Evolutionary conservation across 2,797 vertebrate species (phyloP).

Genomic region (Parauchenoglanis punctatus): DNA sequence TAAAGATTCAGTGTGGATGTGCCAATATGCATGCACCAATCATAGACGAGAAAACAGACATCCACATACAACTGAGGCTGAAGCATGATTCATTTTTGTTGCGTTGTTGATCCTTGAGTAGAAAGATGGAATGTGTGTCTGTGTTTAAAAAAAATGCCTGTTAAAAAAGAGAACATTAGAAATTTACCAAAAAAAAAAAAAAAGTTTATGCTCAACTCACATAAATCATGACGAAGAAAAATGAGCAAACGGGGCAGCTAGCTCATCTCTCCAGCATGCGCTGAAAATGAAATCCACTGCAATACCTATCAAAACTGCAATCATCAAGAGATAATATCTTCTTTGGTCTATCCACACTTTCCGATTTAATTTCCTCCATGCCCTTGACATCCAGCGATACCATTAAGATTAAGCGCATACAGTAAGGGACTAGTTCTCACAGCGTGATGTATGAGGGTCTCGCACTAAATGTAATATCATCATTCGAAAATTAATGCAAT

Average conservation of each 20-base stretch:
- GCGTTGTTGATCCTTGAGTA: neutral
- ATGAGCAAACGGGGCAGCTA: constrained; percentile 99
- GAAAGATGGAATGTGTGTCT: constrained; percentile 30
- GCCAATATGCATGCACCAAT: constrained; percentile 11
- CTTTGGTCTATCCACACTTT: constrained; percentile 99
- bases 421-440: constrained; percentile 92
- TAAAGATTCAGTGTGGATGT: constrained; percentile 9
- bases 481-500: constrained; percentile 99
- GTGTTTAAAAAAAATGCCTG: constrained; percentile 35
- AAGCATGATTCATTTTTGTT: constrained; percentile 1
- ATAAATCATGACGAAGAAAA: constrained; percentile 99
- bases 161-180: constrained; percentile 49
- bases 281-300: constrained; percentile 99
- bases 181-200: constrained; percentile 28
- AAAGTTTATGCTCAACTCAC: constrained; percentile 97
- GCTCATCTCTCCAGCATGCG: constrained; percentile 97
- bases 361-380: constrained; percentile 99
- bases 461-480: constrained; percentile 96
- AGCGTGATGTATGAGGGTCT: constrained; percentile 91
- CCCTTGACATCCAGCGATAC: constrained; percentile 99
- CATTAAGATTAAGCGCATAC: constrained; percentile 99
- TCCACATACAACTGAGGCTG: constrained; percentile 9
- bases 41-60: constrained; percentile 12
- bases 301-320: constrained; percentile 99
- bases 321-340: constrained; percentile 99